Percentiles rank a stretch among this genome's conserved stretches.
These are phyloP conservation scores for Pungitius pungitius DNA, from an alignment of 2,113 vertebrate genomes.

Conservation along the genomic window DNA sequence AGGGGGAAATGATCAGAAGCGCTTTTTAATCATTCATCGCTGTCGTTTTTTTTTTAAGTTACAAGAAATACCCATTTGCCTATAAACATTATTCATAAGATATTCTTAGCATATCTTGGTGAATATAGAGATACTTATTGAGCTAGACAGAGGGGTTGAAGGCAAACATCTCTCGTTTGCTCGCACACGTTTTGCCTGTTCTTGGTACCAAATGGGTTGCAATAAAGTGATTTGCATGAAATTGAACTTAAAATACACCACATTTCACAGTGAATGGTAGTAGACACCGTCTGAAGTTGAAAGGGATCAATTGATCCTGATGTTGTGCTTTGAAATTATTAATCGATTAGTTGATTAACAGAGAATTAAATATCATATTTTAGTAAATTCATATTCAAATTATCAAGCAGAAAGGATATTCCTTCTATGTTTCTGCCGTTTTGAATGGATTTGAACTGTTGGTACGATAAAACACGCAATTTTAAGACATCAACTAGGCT, in stretches of 20 bases:
- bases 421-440: not conserved
- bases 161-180: slow-evolving; percentile 2
- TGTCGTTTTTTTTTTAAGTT: not conserved
- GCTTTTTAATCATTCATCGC: not conserved
- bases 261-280: not conserved
- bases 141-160: not conserved
- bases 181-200: not conserved
- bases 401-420: not conserved
- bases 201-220: not conserved
- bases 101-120: not conserved
- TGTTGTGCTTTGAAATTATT: not conserved
- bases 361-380: not conserved
- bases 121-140: slow-evolving; percentile 8
- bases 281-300: not conserved
- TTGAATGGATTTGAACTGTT: not conserved
- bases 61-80: not conserved
- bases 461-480: not conserved
- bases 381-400: not conserved
- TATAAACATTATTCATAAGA: not conserved
- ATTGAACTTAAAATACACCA: not conserved
- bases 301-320: not conserved
- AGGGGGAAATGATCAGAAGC: not conserved
- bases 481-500: not conserved
- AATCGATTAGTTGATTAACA: slow-evolving; percentile 6
- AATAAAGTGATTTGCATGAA: not conserved